Evolutionary conservation across 2,888 invertebrate genomes (phyloP).

Genomic region (Acronicta psi): DNA sequence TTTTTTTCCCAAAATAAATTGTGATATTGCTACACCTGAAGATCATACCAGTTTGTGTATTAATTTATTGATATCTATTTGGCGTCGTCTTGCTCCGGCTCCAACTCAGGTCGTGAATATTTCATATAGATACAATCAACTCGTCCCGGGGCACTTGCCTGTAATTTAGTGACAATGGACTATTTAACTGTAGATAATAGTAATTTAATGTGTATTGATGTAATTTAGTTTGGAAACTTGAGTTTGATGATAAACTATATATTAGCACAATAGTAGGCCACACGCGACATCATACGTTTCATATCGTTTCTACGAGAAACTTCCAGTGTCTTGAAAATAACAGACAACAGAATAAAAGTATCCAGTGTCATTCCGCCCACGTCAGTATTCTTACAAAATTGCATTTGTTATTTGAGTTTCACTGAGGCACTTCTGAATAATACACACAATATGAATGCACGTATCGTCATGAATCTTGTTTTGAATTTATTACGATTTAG

Average conservation of each 20-base stretch:
- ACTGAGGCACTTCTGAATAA: constrained; percentile 38
- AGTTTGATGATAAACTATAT: constrained; percentile 26
- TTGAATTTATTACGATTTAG: constrained; percentile 30
- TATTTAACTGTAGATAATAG: constrained; percentile 60
- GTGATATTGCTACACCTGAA: constrained; percentile 17
- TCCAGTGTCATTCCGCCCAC: constrained; percentile 44
- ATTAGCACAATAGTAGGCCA: neutral
- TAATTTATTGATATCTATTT: constrained; percentile 59
- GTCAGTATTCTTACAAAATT: constrained; percentile 49
- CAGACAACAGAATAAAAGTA: constrained; percentile 37
- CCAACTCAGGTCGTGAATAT: constrained; percentile 54
- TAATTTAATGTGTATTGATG: constrained; percentile 54
- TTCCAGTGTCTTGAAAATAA: constrained; percentile 13
- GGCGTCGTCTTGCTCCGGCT: constrained; percentile 36
- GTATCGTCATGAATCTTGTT: constrained; percentile 23
- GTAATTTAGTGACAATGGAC: constrained; percentile 68
- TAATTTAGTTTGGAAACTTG: constrained; percentile 47
- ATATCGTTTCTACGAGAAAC: constrained; percentile 18
- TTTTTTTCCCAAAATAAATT: neutral
- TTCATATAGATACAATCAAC: constrained; percentile 65
- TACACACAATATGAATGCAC: constrained; percentile 27
- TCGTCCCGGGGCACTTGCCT: constrained; percentile 64
- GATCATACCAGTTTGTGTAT: constrained; percentile 29
- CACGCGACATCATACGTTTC: neutral
- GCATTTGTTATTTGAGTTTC: constrained; percentile 48